Conservation (phyloP, 2,888 invertebrate genomes). For the Trichopoda pennipes region DNA sequence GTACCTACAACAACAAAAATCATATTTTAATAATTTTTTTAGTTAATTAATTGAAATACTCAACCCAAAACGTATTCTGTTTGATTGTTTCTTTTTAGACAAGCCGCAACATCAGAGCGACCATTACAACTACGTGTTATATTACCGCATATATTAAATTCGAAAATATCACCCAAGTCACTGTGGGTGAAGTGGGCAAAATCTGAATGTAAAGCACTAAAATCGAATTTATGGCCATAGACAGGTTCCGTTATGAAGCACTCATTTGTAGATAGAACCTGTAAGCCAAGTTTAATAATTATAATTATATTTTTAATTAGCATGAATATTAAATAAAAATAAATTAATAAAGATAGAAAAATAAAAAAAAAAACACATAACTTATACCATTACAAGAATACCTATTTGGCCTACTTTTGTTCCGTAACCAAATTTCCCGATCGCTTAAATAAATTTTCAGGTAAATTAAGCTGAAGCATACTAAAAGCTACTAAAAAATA, state of each 20-base stretch:
- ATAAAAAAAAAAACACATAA: no score
- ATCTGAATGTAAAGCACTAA: slow-evolving; percentile 76
- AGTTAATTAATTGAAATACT: slow-evolving; percentile 26
- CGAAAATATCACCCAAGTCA: slow-evolving; percentile 73
- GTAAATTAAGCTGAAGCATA: no score
- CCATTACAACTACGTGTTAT: slow-evolving; percentile 75
- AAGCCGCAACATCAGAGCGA: slow-evolving; percentile 76
- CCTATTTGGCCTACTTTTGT: no score
- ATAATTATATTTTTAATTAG: no score
- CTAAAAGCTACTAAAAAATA: no score
- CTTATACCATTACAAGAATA: no score
- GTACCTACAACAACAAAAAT: slow-evolving; percentile 73
- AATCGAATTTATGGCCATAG: slow-evolving; percentile 78
- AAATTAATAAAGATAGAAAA: no score
- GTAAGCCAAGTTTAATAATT: slow-evolving; percentile 16
- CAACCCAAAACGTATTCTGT: slow-evolving; percentile 78
- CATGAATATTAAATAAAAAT: no score
- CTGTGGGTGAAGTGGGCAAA: slow-evolving; percentile 74
- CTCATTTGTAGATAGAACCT: slow-evolving; percentile 73
- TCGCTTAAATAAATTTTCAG: no score
- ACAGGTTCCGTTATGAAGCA: slow-evolving; percentile 78
- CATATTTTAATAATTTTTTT: not conserved
- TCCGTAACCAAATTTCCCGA: no score
- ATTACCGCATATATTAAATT: slow-evolving; percentile 79
- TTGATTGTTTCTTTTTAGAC: slow-evolving; percentile 73